Percentiles rank a stretch among this genome's conserved stretches.
Evolutionary conservation across 2,888 invertebrate genomes (phyloP).

Genomic region (Atrina japonica): DNA sequence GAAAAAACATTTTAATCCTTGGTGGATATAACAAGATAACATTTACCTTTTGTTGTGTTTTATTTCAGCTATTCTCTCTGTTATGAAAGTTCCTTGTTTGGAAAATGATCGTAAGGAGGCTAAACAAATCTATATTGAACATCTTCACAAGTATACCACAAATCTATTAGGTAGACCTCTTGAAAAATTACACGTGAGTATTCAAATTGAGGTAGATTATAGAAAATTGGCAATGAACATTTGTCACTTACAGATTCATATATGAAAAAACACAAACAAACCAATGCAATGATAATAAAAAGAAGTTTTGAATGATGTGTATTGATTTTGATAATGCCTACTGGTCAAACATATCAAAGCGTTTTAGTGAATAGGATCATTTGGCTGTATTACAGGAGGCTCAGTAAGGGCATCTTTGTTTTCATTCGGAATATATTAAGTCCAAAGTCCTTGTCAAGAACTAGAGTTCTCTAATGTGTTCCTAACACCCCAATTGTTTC

Average conservation of each 20-base stretch:
- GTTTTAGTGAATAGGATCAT: no score
- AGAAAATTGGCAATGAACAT: not conserved
- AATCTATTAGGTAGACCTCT: constrained; percentile 96
- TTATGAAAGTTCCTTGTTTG: constrained; percentile 93
- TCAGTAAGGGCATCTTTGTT: no score
- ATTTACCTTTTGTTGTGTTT: constrained; percentile 7
- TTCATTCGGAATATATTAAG: no score
- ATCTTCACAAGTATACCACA: constrained; percentile 94
- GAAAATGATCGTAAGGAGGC: constrained; percentile 94
- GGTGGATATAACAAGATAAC: not conserved
- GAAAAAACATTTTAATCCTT: not conserved
- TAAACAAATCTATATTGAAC: constrained; percentile 93
- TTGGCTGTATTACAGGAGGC: no score
- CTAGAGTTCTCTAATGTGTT: no score
- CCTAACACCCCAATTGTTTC: no score
- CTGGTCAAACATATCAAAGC: no score
- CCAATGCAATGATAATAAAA: not conserved
- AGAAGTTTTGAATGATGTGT: no score
- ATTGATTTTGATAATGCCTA: no score
- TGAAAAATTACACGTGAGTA: constrained; percentile 92
- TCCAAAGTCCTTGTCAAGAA: no score
- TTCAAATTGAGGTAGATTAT: no score
- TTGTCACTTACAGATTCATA: no score
- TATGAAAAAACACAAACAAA: not conserved
- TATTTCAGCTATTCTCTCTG: constrained; percentile 87